Evolutionary conservation across 2,113 vertebrate genomes (phyloP).

Genomic region (Proteles cristata): DNA sequence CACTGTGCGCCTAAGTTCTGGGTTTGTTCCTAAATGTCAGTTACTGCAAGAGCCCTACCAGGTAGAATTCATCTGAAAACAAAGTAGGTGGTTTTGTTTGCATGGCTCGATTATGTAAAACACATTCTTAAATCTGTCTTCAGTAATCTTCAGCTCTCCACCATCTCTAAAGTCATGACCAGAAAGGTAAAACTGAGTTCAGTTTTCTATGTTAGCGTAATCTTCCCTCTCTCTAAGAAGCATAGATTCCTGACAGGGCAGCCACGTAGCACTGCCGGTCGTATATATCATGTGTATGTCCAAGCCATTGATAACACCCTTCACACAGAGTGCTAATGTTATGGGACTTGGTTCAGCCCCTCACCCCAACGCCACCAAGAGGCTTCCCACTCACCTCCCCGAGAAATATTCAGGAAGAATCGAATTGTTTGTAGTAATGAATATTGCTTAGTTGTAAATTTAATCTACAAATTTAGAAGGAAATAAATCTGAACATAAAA

Average conservation of each 20-base stretch:
- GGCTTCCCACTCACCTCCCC: neutral
- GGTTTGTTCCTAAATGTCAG: neutral
- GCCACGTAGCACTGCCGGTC: neutral
- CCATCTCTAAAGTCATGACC: neutral
- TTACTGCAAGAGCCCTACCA: slow-evolving; percentile 51
- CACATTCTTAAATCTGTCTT: neutral
- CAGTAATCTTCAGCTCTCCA: neutral
- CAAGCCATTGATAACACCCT: neutral
- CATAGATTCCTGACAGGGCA: neutral
- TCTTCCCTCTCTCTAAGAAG: neutral
- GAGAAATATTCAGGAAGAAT: slow-evolving; percentile 9
- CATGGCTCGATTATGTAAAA: neutral
- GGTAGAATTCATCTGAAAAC: slow-evolving; percentile 49
- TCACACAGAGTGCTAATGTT: neutral
- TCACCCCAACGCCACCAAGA: neutral
- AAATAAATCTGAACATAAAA: slow-evolving; percentile 70
- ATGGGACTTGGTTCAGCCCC: neutral
- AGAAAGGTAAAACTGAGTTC: neutral
- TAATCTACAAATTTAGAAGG: slow-evolving; percentile 66
- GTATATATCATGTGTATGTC: fast-evolving
- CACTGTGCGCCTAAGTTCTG: neutral
- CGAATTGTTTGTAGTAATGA: slow-evolving; percentile 49
- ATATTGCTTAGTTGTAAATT: slow-evolving; percentile 58
- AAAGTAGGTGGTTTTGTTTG: neutral
- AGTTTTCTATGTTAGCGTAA: neutral